Percentiles rank a stretch among this genome's conserved stretches.
Evolutionary conservation across 2,797 vertebrate species (phyloP).

Genomic region (Propithecus perrieri): DNA sequence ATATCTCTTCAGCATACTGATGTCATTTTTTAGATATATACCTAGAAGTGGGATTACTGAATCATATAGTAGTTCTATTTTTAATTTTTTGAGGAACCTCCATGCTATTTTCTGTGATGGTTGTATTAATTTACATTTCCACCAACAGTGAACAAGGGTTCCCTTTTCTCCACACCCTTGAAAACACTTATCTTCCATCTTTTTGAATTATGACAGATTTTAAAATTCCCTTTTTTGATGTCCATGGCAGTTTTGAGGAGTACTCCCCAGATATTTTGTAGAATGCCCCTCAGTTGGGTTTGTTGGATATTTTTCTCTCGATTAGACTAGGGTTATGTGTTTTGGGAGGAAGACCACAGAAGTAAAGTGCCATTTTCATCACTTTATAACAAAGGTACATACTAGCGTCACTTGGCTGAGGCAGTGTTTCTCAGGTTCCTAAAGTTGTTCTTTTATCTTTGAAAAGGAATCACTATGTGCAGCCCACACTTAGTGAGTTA

Average conservation of each 20-base stretch:
- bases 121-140: not conserved
- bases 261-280: not conserved
- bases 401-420: not conserved
- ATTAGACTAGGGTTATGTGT: not conserved
- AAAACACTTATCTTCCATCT: not conserved
- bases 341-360: not conserved
- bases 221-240: not conserved
- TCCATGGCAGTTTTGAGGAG: not conserved
- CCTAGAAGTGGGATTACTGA: not conserved
- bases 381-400: not conserved
- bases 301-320: not conserved
- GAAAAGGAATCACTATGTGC: not conserved
- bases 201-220: not conserved
- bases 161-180: not conserved
- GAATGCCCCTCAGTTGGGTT: not conserved
- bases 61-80: not conserved
- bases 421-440: not conserved
- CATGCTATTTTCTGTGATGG: not conserved
- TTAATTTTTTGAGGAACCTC: not conserved
- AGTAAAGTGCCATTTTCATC: not conserved
- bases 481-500: not conserved
- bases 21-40: not conserved
- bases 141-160: not conserved
- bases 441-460: not conserved
- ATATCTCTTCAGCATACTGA: not conserved